Conservation (phyloP, 2,113 vertebrate species). For the Corythoichthys haematopterus region DNA sequence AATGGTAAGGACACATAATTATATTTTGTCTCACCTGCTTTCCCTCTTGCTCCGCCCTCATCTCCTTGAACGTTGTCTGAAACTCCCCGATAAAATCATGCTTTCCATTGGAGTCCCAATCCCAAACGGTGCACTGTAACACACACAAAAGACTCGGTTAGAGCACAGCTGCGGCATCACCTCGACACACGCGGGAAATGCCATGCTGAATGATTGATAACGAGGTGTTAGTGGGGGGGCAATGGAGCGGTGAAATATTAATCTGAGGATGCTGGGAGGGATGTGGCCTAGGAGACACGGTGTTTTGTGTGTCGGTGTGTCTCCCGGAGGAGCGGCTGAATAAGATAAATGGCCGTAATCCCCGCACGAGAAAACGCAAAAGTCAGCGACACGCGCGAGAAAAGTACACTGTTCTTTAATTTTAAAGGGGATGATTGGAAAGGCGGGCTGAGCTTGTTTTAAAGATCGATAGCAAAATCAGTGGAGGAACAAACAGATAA, state of each 20-base stretch:
- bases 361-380: slow-evolving; percentile 2
- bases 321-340: slow-evolving; percentile 32
- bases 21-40: slow-evolving; percentile 76
- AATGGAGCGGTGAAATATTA: slow-evolving; percentile 69
- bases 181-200: slow-evolving; percentile 52
- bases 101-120: slow-evolving; percentile 98
- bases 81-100: slow-evolving; percentile 99
- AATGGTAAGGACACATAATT: too few relatives aligned
- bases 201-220: slow-evolving; percentile 73
- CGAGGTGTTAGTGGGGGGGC: slow-evolving; percentile 60
- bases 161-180: slow-evolving; percentile 37
- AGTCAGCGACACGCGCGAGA: slow-evolving; percentile 25
- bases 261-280: slow-evolving; percentile 65
- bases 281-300: slow-evolving; percentile 45
- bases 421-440: slow-evolving; percentile 8
- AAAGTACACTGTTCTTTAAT: neutral
- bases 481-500: neutral
- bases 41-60: slow-evolving; percentile 86
- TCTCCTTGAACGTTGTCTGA: slow-evolving; percentile 90
- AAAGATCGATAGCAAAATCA: slow-evolving; percentile 23
- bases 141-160: slow-evolving; percentile 46
- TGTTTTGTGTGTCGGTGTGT: slow-evolving; percentile 23
- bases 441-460: neutral
- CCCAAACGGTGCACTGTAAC: slow-evolving; percentile 92
- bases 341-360: slow-evolving; percentile 52